These are phyloP conservation scores for Epinephelus awoara DNA, from an alignment of 2,797 vertebrate species.

Conservation along the genomic window DNA sequence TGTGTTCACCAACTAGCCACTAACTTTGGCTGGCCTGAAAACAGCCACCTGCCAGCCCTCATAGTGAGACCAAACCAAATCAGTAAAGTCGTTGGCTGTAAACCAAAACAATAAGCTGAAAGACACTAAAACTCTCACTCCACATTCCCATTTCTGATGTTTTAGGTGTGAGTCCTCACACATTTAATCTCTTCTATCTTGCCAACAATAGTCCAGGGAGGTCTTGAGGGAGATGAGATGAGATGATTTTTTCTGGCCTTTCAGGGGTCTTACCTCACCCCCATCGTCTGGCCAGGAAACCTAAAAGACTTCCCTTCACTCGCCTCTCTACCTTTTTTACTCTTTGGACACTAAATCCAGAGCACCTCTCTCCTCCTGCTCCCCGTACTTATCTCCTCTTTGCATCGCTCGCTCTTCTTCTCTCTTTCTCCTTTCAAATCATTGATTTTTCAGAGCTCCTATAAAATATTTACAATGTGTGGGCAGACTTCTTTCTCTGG, in stretches of 20 bases:
- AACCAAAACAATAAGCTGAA: too few species aligned
- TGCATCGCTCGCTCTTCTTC: constrained; percentile 52
- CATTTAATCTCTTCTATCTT: constrained; percentile 36
- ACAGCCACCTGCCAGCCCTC: neutral
- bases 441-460: constrained; percentile 82
- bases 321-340: constrained; percentile 35
- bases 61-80: neutral
- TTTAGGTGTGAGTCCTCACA: neutral
- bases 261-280: constrained; percentile 49
- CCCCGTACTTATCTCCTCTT: constrained; percentile 55
- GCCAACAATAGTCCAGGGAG: constrained; percentile 61
- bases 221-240: constrained; percentile 46
- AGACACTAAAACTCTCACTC: neutral
- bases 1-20: too few species aligned
- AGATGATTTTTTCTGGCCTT: constrained; percentile 63
- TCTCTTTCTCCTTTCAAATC: constrained; percentile 76
- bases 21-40: neutral
- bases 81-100: neutral
- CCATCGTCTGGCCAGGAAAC: constrained; percentile 49
- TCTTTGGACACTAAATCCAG: constrained; percentile 39
- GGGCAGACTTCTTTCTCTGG: constrained; percentile 81
- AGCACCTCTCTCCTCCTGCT: constrained; percentile 30
- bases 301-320: constrained; percentile 55
- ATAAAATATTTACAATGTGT: constrained; percentile 88
- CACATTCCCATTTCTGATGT: constrained; percentile 9